Evolutionary conservation across 2,797 vertebrate genomes (phyloP), one percentile per base, ranked within the genome.

Genomic region (Petrocephalus schoutedeni): DNA sequence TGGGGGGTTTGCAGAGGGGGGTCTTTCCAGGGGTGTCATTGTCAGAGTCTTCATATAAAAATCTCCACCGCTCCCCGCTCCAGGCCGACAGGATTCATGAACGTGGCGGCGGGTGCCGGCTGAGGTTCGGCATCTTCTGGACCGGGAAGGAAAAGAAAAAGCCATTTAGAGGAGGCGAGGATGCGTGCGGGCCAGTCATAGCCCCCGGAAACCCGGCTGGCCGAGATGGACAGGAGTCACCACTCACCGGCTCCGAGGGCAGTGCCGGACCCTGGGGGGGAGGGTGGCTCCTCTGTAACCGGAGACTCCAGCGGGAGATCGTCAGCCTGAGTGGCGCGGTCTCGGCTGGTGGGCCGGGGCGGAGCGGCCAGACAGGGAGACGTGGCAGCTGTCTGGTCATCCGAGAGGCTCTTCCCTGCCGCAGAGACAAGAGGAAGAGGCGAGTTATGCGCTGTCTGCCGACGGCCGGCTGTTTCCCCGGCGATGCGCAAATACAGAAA

Each of bases 251-350:
- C 89, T 54, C 87, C 12, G 59, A 88, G 88, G 59, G 87, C 90
- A 74, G 89, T 89, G 12, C 80, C 88, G 12, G 85, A 74, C 85
- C 92, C 90, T 3, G 92, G 90, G 7, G 57, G 56, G 86, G 91
- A 87, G 82, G 90, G 88, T 77, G 84, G 89, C 90, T 36, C 91
- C 49, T 87, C 59, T n/a, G 91, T 92, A 87, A 59, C 57, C 71
- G 88, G 89, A 23, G 90, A 90, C 91, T 92, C 90, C n/a, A 0
- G 89, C 0, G 19, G 88, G 16, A 53, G 12, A 53, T 90, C 91
- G 0, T 96, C 96, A 0, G 97, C 97, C 91, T 98, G 98, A 1
- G 97, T 98, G 92, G 97, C 96, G 87, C 94, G 95, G 7, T 98
- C 98, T 91, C 95, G 94, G 90, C 96, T 97, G 80, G 93, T 92